Conservation (phyloP, 1,140 invertebrate genomes). For the Drosophila sp. region DNA sequence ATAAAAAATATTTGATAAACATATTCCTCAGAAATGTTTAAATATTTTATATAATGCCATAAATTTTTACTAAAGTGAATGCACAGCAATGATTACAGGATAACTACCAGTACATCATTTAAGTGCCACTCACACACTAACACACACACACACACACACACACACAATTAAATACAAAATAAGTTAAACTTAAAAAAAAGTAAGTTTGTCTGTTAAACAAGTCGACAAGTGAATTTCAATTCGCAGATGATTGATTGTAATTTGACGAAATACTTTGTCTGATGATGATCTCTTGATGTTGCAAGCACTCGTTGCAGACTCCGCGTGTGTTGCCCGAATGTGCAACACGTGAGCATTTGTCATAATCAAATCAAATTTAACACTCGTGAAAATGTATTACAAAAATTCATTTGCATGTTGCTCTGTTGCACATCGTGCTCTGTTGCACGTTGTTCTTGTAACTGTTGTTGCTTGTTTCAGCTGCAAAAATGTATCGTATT, state of each 20-base stretch:
- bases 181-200: neutral
- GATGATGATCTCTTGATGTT: neutral
- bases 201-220: neutral
- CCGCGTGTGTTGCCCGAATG: conserved; percentile 26
- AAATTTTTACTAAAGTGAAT: no score
- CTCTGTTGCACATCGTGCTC: conserved; percentile 1
- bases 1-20: no score
- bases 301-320: conserved; percentile 4
- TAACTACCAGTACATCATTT: neutral
- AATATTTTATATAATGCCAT: no score
- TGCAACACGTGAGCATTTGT: conserved; percentile 50
- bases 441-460: conserved; percentile 14
- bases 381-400: conserved; percentile 38
- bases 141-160: neutral
- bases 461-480: conserved; percentile 19
- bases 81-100: no score
- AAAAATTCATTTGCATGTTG: conserved; percentile 43
- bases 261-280: conserved; percentile 9
- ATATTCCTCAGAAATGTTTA: no score
- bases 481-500: conserved; percentile 47
- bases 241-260: conserved; percentile 3
- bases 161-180: neutral
- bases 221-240: neutral
- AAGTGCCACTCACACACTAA: neutral
- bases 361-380: conserved; percentile 58